Conservation (phyloP, 2,888 invertebrate species). For the Piscicola geometra region DNA sequence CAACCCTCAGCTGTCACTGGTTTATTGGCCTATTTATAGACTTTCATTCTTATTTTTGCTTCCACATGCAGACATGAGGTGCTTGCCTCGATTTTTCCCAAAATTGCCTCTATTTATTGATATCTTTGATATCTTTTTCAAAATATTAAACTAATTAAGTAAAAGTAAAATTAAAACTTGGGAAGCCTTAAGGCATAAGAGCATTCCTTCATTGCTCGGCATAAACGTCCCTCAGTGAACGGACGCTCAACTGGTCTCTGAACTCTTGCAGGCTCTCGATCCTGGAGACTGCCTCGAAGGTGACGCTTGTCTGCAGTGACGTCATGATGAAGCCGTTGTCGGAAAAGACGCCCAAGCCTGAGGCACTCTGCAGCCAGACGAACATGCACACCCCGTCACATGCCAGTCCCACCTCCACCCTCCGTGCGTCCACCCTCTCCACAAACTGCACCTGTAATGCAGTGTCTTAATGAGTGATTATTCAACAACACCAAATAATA, state of each 20-base stretch:
- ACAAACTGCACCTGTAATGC: constrained; percentile 26
- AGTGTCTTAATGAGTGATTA: too few species aligned
- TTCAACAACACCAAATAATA: too few species aligned
- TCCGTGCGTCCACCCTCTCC: not conserved
- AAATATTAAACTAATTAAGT: too few species aligned
- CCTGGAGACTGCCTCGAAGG: constrained; percentile 14
- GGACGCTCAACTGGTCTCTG: not conserved
- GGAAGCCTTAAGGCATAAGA: too few species aligned
- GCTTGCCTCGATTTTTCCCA: too few species aligned
- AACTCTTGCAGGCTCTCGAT: not conserved
- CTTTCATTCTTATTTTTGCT: too few species aligned
- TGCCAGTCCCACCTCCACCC: constrained; percentile 44
- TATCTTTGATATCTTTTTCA: too few species aligned
- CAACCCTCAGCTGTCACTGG: too few species aligned
- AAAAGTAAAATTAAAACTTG: too few species aligned
- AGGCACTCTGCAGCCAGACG: constrained; percentile 52
- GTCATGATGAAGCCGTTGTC: constrained; percentile 68
- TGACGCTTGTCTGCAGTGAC: not conserved
- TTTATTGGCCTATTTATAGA: too few species aligned
- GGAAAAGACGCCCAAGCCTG: constrained; percentile 64
- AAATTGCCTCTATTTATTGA: too few species aligned
- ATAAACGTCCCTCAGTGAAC: not conserved
- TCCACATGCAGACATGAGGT: too few species aligned
- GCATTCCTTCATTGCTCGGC: not conserved
- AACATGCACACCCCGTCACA: constrained; percentile 51